Percentiles rank a stretch among this genome's conserved stretches.
These are phyloP conservation scores for Trachythela sp. DNA, from an alignment of 64 coral and sea anemone genomes.

Conservation along the genomic window DNA sequence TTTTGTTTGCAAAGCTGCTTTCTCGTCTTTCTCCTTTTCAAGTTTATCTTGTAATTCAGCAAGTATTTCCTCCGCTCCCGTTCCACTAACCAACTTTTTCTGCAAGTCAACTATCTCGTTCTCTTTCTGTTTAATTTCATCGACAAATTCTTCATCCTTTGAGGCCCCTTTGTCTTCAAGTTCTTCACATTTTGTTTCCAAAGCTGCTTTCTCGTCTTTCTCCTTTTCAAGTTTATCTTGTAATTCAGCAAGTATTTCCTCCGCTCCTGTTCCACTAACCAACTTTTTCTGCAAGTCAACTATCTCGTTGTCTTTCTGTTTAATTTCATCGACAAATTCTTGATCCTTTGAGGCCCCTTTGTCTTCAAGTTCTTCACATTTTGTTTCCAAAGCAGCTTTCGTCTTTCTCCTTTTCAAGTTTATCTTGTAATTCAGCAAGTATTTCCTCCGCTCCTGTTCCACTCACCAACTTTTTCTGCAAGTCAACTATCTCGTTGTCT, in stretches of 20 bases:
- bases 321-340: background rate
- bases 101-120: too few species aligned
- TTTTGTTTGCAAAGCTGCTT: too few species aligned
- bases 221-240: background rate
- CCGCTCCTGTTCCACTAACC: background rate
- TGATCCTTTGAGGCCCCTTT: background rate
- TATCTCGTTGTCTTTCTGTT: background rate
- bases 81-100: too few species aligned
- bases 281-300: background rate
- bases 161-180: background rate
- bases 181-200: background rate
- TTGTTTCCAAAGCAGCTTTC: background rate
- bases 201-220: background rate
- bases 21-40: too few species aligned
- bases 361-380: background rate
- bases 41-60: too few species aligned
- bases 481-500: too few species aligned
- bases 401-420: background rate
- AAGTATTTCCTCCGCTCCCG: too few species aligned
- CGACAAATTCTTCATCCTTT: background rate
- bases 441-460: background rate
- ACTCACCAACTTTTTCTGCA: background rate
- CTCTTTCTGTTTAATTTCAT: background rate
- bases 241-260: background rate
- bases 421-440: background rate